A percentile compares a stretch with the other conserved stretches of the same genome.
Evolutionary conservation across 2,797 vertebrate genomes (phyloP).

Genomic region (Melanotaenia maccullochi): DNA sequence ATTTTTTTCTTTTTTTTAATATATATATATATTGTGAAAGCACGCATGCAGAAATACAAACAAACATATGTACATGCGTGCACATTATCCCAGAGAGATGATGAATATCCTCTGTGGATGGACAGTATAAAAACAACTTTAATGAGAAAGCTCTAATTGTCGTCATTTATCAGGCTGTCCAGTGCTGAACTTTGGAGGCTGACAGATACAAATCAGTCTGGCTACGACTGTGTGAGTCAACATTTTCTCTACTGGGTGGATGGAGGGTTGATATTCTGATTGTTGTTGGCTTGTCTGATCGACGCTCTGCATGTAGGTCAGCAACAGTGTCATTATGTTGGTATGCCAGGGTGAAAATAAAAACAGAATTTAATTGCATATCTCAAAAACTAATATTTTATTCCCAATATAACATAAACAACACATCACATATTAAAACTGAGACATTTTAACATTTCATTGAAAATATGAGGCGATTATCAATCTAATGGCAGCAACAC

Average conservation of each 20-base stretch:
- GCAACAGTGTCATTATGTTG: no score
- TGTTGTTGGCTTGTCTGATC: background rate
- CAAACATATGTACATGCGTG: conserved; percentile 48
- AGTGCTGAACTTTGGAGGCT: conserved; percentile 38
- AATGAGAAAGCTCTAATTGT: conserved; percentile 68
- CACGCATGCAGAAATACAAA: conserved; percentile 39
- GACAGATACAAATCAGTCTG: conserved; percentile 36
- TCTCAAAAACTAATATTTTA: no score
- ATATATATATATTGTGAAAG: conserved; percentile 16
- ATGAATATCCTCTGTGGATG: conserved; percentile 62
- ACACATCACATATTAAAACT: no score
- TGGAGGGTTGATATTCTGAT: background rate
- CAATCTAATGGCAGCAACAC: no score
- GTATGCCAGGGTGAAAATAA: no score
- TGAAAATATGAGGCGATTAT: no score
- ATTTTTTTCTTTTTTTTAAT: background rate
- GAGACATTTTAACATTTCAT: no score
- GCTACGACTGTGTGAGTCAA: conserved; percentile 8
- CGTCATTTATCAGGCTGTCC: conserved; percentile 68
- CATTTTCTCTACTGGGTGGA: conserved; percentile 9
- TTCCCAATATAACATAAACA: no score
- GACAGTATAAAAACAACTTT: conserved; percentile 68
- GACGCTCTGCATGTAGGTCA: no score
- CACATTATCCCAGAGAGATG: conserved; percentile 32
- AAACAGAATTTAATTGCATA: no score